Conservation (phyloP, 2,113 vertebrate species). For the Dendrocopos noguchii region DNA sequence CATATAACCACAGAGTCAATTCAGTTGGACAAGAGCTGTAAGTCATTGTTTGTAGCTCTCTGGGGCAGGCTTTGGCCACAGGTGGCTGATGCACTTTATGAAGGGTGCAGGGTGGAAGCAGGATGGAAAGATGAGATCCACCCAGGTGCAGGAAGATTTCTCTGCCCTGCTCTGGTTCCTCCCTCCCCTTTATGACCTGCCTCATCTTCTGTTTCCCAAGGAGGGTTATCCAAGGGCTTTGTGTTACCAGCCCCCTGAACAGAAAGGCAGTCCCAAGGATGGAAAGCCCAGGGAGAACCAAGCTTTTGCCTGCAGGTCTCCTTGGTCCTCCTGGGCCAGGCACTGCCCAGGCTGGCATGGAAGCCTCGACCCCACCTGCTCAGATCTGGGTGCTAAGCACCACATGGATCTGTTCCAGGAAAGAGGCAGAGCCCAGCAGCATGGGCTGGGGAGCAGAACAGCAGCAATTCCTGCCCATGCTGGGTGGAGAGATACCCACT, state of each 20-base stretch:
- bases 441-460: background rate
- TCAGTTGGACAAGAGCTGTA: too few species aligned
- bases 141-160: accelerated
- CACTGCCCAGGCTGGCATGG: background rate
- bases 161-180: background rate
- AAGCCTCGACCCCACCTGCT: background rate
- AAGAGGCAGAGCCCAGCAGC: background rate
- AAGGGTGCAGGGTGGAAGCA: background rate
- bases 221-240: accelerated
- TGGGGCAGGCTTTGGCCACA: background rate
- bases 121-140: background rate
- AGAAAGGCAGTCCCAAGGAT: background rate
- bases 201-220: background rate
- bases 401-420: background rate
- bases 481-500: background rate
- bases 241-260: background rate
- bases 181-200: background rate
- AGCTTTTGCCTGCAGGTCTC: background rate
- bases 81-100: background rate
- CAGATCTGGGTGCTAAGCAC: background rate
- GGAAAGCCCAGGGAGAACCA: background rate
- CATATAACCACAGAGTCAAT: too few species aligned
- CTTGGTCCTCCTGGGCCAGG: background rate
- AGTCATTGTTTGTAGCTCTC: background rate
- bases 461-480: background rate